These are phyloP conservation scores for Mobula birostris DNA, from an alignment of 2,113 vertebrate genomes.

Conservation along the genomic window DNA sequence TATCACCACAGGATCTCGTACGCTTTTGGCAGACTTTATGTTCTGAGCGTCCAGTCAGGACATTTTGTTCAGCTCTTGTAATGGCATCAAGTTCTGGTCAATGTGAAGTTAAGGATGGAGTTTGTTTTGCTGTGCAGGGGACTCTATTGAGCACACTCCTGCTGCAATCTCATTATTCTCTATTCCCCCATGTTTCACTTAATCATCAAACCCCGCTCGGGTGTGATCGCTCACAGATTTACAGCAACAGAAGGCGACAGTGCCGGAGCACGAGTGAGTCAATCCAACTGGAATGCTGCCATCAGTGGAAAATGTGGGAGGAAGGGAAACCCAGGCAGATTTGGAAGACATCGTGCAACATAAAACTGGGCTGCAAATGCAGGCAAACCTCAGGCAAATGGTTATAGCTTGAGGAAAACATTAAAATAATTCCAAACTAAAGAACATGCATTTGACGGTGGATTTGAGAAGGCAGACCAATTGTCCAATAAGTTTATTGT, in stretches of 20 bases:
- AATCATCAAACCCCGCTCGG: neutral
- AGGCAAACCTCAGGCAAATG: neutral
- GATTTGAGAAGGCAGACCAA: neutral
- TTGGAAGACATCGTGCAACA: neutral
- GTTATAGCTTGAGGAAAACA: neutral
- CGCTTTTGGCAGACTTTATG: neutral
- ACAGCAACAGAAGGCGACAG: neutral
- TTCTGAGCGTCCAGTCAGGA: neutral
- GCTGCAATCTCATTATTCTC: neutral
- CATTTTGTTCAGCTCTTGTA: constrained; percentile 11
- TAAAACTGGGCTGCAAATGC: neutral
- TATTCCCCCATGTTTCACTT: neutral
- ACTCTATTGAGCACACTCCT: neutral
- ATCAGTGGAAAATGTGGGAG: neutral
- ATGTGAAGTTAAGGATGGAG: neutral
- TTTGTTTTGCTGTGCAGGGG: neutral
- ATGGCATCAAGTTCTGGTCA: neutral
- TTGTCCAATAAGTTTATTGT: neutral
- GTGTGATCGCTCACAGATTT: neutral
- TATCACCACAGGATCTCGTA: neutral
- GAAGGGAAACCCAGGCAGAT: neutral
- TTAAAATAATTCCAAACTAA: neutral
- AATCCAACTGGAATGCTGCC: neutral
- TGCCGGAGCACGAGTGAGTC: neutral
- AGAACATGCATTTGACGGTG: neutral